Evolutionary conservation across 2,888 invertebrate species (phyloP).

Genomic region (Andrena marginata): DNA sequence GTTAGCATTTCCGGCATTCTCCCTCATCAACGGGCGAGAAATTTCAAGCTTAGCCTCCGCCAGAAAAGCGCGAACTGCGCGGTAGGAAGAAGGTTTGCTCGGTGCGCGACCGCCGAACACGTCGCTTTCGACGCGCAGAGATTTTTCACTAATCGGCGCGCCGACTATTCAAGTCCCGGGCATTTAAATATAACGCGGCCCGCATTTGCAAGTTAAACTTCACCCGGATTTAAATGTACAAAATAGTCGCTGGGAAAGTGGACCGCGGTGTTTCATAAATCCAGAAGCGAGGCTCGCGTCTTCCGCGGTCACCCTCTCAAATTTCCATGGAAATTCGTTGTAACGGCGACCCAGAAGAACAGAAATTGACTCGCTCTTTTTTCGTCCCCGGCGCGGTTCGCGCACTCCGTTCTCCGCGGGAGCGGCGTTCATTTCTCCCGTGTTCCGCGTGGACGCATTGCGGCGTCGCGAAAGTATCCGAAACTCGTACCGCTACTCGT

Average conservation of each 20-base stretch:
- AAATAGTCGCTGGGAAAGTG: slow-evolving; percentile 25
- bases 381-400: neutral
- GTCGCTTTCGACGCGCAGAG: neutral
- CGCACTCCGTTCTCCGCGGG: neutral
- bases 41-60: neutral
- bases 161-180: slow-evolving; percentile 20
- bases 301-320: neutral
- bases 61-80: neutral
- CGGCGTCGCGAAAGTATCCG: neutral
- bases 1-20: neutral
- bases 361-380: slow-evolving; percentile 8
- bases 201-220: slow-evolving; percentile 30
- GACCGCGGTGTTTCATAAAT: slow-evolving; percentile 16
- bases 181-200: slow-evolving; percentile 22
- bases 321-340: slow-evolving; percentile 32
- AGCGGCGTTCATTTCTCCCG: neutral
- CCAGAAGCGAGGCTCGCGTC: neutral
- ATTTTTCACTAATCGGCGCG: slow-evolving; percentile 25
- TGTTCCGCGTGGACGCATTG: neutral
- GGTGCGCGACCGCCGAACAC: neutral
- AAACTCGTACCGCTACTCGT: neutral
- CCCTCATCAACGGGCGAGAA: too few relatives aligned
- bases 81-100: neutral
- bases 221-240: slow-evolving; percentile 32
- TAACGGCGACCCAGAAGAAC: slow-evolving; percentile 15